Evolutionary conservation across 2,797 vertebrate species (phyloP).

Genomic region (Thunnus albacares): DNA sequence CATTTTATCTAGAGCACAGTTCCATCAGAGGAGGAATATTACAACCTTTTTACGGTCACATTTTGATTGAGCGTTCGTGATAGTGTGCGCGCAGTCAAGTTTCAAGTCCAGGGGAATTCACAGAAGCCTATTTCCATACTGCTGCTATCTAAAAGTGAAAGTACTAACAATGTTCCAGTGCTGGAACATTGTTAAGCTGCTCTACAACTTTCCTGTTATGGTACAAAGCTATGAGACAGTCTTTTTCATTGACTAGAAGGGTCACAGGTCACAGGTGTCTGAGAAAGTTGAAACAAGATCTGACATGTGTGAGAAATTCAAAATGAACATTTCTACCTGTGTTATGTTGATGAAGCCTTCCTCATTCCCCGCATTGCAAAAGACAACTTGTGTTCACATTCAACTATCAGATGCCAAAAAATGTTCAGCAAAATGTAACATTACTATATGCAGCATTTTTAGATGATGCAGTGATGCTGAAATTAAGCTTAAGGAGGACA

Average conservation of each 20-base stretch:
- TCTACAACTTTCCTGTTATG: conserved; percentile 36
- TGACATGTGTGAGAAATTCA: not conserved
- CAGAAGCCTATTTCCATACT: conserved; percentile 74
- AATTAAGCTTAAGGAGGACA: not conserved
- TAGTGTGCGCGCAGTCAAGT: conserved; percentile 19
- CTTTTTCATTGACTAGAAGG: not conserved
- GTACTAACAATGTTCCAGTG: conserved; percentile 35
- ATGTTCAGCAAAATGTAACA: not conserved
- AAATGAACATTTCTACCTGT: not conserved
- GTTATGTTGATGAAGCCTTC: not conserved
- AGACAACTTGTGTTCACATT: not conserved
- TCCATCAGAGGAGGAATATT: conserved; percentile 46
- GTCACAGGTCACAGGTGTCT: not conserved
- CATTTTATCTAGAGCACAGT: not conserved
- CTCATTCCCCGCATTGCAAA: not conserved
- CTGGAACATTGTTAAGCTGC: conserved; percentile 14
- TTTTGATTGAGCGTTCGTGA: conserved; percentile 28
- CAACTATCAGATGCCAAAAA: not conserved
- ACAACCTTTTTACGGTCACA: conserved; percentile 16
- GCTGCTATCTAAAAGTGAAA: conserved; percentile 72
- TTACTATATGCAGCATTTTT: not conserved
- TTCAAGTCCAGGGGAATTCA: conserved; percentile 77
- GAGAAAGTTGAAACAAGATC: not conserved
- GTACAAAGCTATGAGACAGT: conserved; percentile 18
- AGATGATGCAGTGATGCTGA: not conserved